These are phyloP conservation scores for Limosa lapponica DNA, from an alignment of 2,797 vertebrate species.

Conservation along the genomic window DNA sequence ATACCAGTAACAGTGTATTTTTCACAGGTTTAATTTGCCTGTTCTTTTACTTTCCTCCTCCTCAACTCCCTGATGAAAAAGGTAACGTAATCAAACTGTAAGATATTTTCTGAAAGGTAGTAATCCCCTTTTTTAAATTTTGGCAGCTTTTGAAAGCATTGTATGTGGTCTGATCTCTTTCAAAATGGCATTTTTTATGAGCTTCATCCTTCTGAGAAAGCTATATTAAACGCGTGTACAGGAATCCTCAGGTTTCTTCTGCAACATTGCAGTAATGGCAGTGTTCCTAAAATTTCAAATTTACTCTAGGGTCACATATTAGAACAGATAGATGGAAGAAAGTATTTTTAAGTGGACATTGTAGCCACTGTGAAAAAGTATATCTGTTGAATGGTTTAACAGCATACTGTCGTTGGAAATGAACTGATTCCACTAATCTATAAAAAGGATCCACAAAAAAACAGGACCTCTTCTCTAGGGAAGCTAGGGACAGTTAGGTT, in stretches of 20 bases:
- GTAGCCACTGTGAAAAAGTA: neutral
- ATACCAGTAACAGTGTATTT: neutral
- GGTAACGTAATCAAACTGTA: neutral
- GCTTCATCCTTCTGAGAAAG: neutral
- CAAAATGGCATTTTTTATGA: neutral
- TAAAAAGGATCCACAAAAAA: neutral
- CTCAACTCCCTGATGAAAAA: neutral
- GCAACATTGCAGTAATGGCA: neutral
- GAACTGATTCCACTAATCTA: neutral
- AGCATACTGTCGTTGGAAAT: neutral
- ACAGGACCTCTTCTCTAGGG: neutral
- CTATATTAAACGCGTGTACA: neutral
- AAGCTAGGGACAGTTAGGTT: neutral
- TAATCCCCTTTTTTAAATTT: neutral
- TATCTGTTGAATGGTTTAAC: neutral
- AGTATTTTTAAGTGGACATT: neutral
- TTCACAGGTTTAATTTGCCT: neutral
- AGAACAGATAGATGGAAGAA: neutral
- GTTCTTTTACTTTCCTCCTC: neutral
- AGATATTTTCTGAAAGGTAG: neutral
- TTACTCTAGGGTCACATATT: neutral
- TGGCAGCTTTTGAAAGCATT: neutral
- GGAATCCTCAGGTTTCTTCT: neutral
- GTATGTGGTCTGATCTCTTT: neutral
- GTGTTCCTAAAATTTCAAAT: neutral